Evolutionary conservation across 2,797 vertebrate genomes (phyloP), one percentile per base, ranked within the genome.

Genomic region (Aythya fuligula): DNA sequence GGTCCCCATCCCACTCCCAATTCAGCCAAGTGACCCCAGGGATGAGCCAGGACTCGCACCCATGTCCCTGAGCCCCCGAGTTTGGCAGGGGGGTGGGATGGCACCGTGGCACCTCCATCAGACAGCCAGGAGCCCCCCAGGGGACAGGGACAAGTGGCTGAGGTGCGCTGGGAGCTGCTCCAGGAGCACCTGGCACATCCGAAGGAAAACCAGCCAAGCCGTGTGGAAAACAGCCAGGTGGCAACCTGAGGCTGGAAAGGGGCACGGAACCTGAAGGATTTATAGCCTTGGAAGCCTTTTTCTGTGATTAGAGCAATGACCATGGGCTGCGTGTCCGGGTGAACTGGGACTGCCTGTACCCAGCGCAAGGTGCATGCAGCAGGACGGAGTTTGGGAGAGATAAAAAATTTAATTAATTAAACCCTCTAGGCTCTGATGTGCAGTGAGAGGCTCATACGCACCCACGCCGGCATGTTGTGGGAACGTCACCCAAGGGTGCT

Each of bases 51-150:
- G 80, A n/a, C n/a, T n/a, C n/a, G n/a, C n/a, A n/a, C n/a, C n/a
- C n/a, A n/a, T n/a, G 25, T 30, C 76, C 56, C 16, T 1, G 38
- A 14, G 20, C 84, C 22, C 58, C 54, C 65, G 32, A 39, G 2
- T 11, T 2, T 2, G 41, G 56, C 11, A 1, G 30, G 0, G 24
- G 39, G 49, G 9, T 32, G 0, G 1, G 4, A 6, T 0, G 49
- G 6, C n/a, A 2, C 6, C 51, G 4, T 0, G 49, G 11, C n/a
- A 2, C 6, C 41, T 10, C 34, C 2, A 0, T 38, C 2, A 2
- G 8, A 5, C 0, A 12, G 27, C 12, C 5, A 28, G 39, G 9
- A 38, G 18, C 39, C 13, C 0, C 13, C 25, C 85, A 30, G 74
- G 71, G 25, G 11, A 28, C 3, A 2, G 1, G 73, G 66, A 74